Base-by-base conservation (phyloP, 2,888 invertebrate genomes). In the Rutpela maculata region DNA sequence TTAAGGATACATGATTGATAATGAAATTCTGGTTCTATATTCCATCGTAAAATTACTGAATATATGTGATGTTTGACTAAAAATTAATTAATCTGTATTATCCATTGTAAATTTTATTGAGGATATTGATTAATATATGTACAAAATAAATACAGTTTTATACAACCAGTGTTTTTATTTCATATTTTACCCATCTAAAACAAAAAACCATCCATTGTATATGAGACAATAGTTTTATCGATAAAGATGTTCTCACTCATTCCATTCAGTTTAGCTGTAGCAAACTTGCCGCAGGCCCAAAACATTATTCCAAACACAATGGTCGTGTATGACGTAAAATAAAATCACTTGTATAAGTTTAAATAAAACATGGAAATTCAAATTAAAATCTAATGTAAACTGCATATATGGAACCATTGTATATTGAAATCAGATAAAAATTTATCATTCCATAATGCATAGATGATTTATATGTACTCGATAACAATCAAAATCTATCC, bases 121-220 rank as follows among this genome's bases (percentile, higher is more conserved):
- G 12, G n/a, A 50, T 50, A 50, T 50, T 50, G 50, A 50, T 50
- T 50, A n/a, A 50, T n/a, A 67, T 55, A 4, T 55, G 70, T 18
- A 72, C 63, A 71, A 56, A 72, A 72, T 72, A 72, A 72, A 72
- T 71, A 62, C 72, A 55, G 43, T 72, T 72, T 55, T 22, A 55
- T 72, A 63, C 70, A 31, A 55, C 50, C 72, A 63, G 72, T 72
- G 72, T 63, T 50, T 72, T 72, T 72, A 72, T 72, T 72, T 72
- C 72, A 72, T 72, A 72, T 72, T n/a, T 17, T 43, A 50, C 72
- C 63, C 50, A 60, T 31, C 60, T 70, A 18, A 38, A 60, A 35
- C 7, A 35, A 26, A n/a, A 35, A 69, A 57, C 2, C 4, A 69
- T 26, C 9, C 15, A 7, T 35, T 31, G 17, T 1, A 70, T 56